phyloP scores from a whole-genome alignment of 2,113 vertebrate genomes.

The Ovis canadensis region DNA sequence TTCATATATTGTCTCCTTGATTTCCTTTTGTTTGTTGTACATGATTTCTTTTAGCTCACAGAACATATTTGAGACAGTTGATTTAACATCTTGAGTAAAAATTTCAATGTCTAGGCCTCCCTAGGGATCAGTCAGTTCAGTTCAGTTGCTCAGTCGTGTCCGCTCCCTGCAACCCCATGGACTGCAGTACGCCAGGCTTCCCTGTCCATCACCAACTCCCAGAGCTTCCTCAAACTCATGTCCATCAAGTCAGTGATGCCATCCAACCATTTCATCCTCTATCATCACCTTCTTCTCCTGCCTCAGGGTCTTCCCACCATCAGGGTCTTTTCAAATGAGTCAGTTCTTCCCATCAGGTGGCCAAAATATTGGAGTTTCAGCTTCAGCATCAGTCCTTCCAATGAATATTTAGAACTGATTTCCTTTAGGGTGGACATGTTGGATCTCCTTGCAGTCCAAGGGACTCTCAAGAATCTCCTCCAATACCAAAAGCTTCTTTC shows the following conservation, averaged over 20 bases:
- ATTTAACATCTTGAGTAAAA: not conserved
- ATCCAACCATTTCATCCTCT: not conserved
- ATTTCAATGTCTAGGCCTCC: not conserved
- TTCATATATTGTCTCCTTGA: not conserved
- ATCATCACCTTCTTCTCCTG: not conserved
- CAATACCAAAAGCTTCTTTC: not conserved
- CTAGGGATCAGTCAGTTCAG: not conserved
- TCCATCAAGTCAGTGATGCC: accelerated
- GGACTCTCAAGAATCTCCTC: not conserved
- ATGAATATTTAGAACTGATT: not conserved
- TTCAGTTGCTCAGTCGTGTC: not conserved
- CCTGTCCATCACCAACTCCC: not conserved
- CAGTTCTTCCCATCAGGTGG: not conserved
- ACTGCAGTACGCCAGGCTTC: not conserved
- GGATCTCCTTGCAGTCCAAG: not conserved
- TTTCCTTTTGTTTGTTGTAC: not conserved
- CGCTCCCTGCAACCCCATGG: not conserved
- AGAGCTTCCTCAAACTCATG: not conserved
- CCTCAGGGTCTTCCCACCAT: not conserved
- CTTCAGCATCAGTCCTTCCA: not conserved
- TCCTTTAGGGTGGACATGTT: not conserved
- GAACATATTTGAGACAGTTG: not conserved
- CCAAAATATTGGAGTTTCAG: not conserved
- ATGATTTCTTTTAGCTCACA: not conserved
- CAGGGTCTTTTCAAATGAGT: not conserved